These are phyloP conservation scores for Serripes groenlandicus DNA, from an alignment of 2,888 invertebrate genomes.

Conservation along the genomic window DNA sequence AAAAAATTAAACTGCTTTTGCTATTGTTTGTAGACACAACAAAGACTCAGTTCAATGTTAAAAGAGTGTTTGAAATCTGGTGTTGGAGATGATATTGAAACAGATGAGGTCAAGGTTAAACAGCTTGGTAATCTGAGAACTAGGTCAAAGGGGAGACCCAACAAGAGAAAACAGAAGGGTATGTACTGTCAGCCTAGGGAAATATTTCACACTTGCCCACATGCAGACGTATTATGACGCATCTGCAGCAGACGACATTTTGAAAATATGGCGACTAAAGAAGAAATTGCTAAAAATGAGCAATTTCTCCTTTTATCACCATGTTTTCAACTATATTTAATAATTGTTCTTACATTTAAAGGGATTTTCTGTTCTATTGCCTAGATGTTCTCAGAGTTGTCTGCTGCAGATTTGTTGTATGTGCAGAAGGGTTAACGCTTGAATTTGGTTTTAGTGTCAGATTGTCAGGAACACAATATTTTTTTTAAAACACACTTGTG, in stretches of 20 bases:
- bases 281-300: neutral
- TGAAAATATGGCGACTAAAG: neutral
- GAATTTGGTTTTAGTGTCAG: too few species aligned
- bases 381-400: neutral
- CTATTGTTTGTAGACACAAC: slow-evolving; percentile 54
- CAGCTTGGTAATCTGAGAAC: slow-evolving; percentile 64
- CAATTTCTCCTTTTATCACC: neutral
- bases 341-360: too few species aligned
- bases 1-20: too few species aligned
- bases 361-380: too few species aligned
- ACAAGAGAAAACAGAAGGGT: slow-evolving; percentile 50
- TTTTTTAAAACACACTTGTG: too few species aligned
- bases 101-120: slow-evolving; percentile 34
- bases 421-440: too few species aligned
- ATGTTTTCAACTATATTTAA: too few species aligned
- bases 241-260: neutral
- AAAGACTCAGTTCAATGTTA: slow-evolving; percentile 53
- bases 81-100: slow-evolving; percentile 19
- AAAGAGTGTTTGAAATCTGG: slow-evolving; percentile 38
- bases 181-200: neutral
- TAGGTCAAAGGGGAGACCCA: slow-evolving; percentile 23
- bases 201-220: neutral
- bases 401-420: too few species aligned
- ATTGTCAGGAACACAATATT: too few species aligned
- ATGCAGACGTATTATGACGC: neutral